Percentiles rank a stretch among this genome's conserved stretches.
These are phyloP conservation scores for Leptinotarsa texana DNA, from an alignment of 1,140 invertebrate species.

Conservation along the genomic window DNA sequence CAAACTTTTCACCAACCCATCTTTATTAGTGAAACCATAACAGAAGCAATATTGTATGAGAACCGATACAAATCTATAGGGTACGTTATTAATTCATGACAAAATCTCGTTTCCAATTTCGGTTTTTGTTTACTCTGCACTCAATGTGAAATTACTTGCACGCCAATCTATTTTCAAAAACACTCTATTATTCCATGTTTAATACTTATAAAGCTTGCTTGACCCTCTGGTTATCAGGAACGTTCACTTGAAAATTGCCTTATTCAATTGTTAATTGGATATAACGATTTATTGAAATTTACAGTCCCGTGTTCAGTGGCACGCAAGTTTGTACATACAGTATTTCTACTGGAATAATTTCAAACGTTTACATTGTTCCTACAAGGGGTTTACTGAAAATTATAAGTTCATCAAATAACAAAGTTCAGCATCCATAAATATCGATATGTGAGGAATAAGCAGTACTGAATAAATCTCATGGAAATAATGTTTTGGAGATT, in stretches of 20 bases:
- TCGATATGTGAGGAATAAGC: too few species aligned
- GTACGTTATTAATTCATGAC: too few species aligned
- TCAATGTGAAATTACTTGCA: not conserved
- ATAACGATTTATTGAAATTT: conserved; percentile 9
- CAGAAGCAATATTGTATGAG: too few species aligned
- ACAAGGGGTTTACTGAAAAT: too few species aligned
- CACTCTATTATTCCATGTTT: not conserved
- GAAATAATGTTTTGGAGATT: too few species aligned
- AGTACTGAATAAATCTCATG: too few species aligned
- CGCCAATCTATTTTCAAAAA: not conserved
- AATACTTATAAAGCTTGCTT: not conserved
- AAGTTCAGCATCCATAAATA: too few species aligned
- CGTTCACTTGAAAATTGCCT: conserved; percentile 5
- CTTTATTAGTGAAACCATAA: too few species aligned
- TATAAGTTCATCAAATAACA: too few species aligned
- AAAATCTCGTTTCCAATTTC: not conserved
- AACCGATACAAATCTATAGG: too few species aligned
- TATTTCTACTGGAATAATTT: not conserved
- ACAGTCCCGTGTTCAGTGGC: not conserved
- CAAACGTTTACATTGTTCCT: not conserved
- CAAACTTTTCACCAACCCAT: too few species aligned
- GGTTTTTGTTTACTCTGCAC: not conserved
- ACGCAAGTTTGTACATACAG: not conserved
- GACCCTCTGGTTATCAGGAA: not conserved
- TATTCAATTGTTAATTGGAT: not conserved